Evolutionary conservation across 2,797 vertebrate genomes (phyloP), one percentile per base, ranked within the genome.

Genomic region (Sebastolobus alascanus): DNA sequence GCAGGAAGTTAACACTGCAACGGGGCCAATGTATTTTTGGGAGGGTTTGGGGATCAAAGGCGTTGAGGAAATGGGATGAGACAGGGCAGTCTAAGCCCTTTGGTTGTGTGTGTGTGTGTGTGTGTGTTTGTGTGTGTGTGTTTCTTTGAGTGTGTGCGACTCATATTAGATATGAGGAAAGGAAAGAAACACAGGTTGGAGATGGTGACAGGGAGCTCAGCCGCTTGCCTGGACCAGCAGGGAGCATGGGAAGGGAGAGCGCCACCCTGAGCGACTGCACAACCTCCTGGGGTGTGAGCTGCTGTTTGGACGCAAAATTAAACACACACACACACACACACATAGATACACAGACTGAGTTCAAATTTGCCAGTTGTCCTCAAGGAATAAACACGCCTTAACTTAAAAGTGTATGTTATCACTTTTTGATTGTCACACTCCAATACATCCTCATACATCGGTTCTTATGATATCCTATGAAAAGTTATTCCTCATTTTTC

Each of bases 61-160:
- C 76, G 16, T 84, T 81, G 74, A 91, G 83, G 85, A 93, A 92
- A 95, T 92, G 82, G 84, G 88, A 95, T 91, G 86, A 93, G 93
- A 93, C 93, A 93, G 90, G 92, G 84, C 84, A 90, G 86, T 71
- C 68, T 85, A 87, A 80, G 88, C 90, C 93, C 91, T 88, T 90
- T 87, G 90, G 92, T 87, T 88, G 83, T 87, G 43, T 46, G 43
- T 46, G 84, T 89, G 84, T 89, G 86, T 85, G 67, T 84, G 75
- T 79, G 55, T 70, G 88, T 88, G 83, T 87, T 16, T 46, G 43
- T 46, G 84, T 89, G 84, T 89, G 86, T 85, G 67, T 84, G 75
- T 79, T 60, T 70, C 55, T 73, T 75, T 85, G 68, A 81, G 60
- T 71, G 71, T 84, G 84, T 90, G 83, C 82, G 86, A 86, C 88